A percentile compares a stretch with the other conserved stretches of the same genome.
phyloP scores from a whole-genome alignment of 2,888 invertebrate genomes.

The Boloria euphrosyne region DNA sequence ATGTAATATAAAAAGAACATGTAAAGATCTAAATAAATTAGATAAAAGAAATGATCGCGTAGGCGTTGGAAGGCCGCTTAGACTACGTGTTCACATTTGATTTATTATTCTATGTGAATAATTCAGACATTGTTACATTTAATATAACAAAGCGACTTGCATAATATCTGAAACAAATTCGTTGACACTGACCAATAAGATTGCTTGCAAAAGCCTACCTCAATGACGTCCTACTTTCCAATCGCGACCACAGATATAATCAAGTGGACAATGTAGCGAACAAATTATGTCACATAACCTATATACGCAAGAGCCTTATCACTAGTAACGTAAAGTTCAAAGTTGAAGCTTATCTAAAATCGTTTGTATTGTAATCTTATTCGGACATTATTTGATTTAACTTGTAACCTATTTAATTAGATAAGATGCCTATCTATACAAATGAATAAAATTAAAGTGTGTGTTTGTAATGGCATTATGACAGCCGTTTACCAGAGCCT shows the following conservation, averaged over 20 bases:
- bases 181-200: conserved; percentile 75
- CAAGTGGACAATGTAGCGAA: conserved; percentile 65
- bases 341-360: conserved; percentile 43
- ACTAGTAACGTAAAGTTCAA: conserved; percentile 48
- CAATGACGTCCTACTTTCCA: conserved; percentile 80
- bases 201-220: conserved; percentile 74
- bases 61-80: conserved; percentile 19
- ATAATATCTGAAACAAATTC: conserved; percentile 66
- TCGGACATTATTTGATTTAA: conserved; percentile 52
- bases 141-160: conserved; percentile 37
- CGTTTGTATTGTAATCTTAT: conserved; percentile 35
- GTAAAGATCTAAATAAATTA: background rate
- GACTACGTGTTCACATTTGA: conserved; percentile 21
- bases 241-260: conserved; percentile 62
- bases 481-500: no score
- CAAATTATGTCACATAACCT: conserved; percentile 59
- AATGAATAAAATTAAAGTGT: no score
- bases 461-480: no score
- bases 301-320: conserved; percentile 39
- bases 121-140: conserved; percentile 30
- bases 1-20: background rate
- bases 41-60: conserved; percentile 20
- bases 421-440: no score
- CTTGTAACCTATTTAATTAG: conserved; percentile 19
- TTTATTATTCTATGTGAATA: conserved; percentile 20